Evolutionary conservation across 2,888 invertebrate genomes (phyloP).

Genomic region (Ormyrus pomaceus): DNA sequence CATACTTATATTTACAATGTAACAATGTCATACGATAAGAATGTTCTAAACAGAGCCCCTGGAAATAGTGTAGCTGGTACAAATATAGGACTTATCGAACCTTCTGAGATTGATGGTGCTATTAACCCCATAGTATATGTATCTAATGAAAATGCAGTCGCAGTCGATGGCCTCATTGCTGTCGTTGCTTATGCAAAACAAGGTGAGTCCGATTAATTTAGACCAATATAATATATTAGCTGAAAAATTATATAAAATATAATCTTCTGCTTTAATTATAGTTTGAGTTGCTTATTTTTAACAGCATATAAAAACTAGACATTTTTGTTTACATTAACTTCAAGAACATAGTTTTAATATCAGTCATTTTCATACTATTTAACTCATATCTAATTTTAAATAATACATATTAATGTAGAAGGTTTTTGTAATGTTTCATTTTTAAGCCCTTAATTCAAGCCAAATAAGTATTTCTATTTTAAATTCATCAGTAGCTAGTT

Average conservation of each 20-base stretch:
- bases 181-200: constrained; percentile 77
- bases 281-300: too few relatives aligned
- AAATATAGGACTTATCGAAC: constrained; percentile 79
- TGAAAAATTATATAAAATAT: neutral
- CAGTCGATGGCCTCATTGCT: constrained; percentile 76
- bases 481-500: too few relatives aligned
- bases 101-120: constrained; percentile 65
- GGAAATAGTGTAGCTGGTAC: constrained; percentile 78
- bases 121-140: constrained; percentile 73
- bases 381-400: too few relatives aligned
- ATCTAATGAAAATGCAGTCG: constrained; percentile 73
- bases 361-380: too few relatives aligned
- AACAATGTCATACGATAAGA: constrained; percentile 77
- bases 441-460: too few relatives aligned
- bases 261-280: too few relatives aligned
- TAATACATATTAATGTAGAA: too few relatives aligned
- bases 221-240: neutral
- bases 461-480: too few relatives aligned
- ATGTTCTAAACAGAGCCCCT: constrained; percentile 45
- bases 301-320: too few relatives aligned
- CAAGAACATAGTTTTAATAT: too few relatives aligned
- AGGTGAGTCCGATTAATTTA: constrained; percentile 73
- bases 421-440: too few relatives aligned
- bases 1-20: constrained; percentile 80
- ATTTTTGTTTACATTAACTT: too few relatives aligned